Conservation (phyloP, 2,888 invertebrate genomes). For the Epicampocera succincta region DNA sequence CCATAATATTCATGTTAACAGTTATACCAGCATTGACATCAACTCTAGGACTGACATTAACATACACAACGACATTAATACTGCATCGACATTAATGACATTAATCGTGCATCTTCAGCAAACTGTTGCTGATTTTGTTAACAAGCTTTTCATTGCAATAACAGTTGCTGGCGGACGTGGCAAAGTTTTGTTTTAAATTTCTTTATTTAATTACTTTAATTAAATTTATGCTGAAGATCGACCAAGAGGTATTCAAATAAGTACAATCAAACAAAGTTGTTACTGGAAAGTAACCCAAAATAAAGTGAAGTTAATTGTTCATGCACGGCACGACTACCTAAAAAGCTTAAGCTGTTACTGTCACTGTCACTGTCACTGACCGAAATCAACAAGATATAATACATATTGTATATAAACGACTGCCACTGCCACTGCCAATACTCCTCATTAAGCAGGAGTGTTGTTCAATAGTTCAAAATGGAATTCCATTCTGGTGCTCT, state of each 20-base stretch:
- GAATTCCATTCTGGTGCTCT: slow-evolving; percentile 33
- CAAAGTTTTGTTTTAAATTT: not conserved
- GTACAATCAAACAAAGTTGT: no score
- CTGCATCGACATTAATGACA: no score
- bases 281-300: no score
- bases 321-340: no score
- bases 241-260: no score
- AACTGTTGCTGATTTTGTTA: slow-evolving; percentile 40
- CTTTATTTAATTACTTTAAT: not conserved
- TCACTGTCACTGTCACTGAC: not conserved
- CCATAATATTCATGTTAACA: no score
- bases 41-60: no score
- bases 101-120: slow-evolving; percentile 16
- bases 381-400: slow-evolving; percentile 1
- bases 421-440: slow-evolving; percentile 10
- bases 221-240: slow-evolving; percentile 41
- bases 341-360: no score
- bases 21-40: no score
- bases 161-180: no score
- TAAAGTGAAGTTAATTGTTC: no score
- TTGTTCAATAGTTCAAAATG: slow-evolving; percentile 64
- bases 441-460: slow-evolving; percentile 55
- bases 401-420: slow-evolving; percentile 18
- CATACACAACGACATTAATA: no score
- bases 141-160: slow-evolving; percentile 9